These are phyloP conservation scores for Sebastes miniatus DNA, from an alignment of 2,797 vertebrate species.

Conservation along the genomic window DNA sequence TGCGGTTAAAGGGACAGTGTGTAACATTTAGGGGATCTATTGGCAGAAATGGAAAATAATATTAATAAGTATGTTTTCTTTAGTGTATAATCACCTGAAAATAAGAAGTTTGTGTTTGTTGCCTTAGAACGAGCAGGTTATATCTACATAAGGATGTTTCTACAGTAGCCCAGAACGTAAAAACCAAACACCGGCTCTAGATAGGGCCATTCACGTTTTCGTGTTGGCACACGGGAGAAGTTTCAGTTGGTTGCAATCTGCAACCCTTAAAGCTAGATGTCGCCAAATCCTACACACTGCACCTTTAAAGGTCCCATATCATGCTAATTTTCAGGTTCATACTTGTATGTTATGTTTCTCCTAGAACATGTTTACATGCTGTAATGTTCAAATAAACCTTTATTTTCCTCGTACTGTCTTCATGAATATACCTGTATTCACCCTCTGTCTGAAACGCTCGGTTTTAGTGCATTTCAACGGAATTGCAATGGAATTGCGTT, in stretches of 20 bases:
- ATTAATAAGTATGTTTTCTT: neutral
- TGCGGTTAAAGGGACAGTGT: neutral
- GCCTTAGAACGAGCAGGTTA: neutral
- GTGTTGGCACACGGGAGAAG: neutral
- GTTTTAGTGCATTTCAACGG: too few relatives aligned
- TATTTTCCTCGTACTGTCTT: accelerated
- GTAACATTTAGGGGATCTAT: neutral
- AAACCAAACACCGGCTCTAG: too few relatives aligned
- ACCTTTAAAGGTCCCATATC: too few relatives aligned
- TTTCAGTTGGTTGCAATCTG: neutral
- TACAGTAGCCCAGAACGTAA: neutral
- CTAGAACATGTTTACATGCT: too few relatives aligned
- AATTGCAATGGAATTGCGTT: too few relatives aligned
- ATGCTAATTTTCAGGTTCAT: too few relatives aligned
- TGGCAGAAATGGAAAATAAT: neutral
- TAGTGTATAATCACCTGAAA: neutral
- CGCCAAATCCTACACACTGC: neutral
- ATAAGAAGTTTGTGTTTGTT: neutral
- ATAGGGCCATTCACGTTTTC: neutral
- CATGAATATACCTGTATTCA: too few relatives aligned
- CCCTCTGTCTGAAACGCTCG: too few relatives aligned
- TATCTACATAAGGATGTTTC: neutral
- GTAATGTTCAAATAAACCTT: accelerated
- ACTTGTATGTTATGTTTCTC: accelerated
- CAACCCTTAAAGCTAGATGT: neutral